Conservation (phyloP, 2,113 vertebrate species). For the Aptenodytes forsteri region DNA sequence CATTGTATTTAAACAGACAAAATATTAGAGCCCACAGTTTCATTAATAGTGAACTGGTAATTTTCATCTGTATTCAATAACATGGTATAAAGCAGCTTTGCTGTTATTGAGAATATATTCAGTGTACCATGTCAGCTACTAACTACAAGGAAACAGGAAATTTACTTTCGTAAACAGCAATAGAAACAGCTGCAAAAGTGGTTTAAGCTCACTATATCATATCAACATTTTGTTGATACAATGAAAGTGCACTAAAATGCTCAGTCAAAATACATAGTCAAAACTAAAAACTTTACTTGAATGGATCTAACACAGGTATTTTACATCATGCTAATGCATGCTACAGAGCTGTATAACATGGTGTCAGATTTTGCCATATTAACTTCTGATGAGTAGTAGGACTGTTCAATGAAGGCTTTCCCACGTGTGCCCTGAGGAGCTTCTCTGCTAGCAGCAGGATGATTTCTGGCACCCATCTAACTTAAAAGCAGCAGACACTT, state of each 20-base stretch:
- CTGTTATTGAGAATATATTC: background rate
- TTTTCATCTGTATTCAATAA: background rate
- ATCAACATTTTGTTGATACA: background rate
- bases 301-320: background rate
- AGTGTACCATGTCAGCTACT: background rate
- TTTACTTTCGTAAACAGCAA: background rate
- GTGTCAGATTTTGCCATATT: background rate
- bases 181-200: background rate
- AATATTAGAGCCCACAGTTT: background rate
- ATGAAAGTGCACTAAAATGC: background rate
- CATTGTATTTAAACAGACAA: background rate
- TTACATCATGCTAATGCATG: background rate
- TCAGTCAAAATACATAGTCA: background rate
- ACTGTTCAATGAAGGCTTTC: background rate
- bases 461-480: background rate
- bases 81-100: background rate
- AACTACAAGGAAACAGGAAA: background rate
- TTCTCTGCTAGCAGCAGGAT: too few species aligned
- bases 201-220: background rate
- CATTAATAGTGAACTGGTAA: background rate
- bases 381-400: background rate
- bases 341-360: background rate
- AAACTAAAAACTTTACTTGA: background rate
- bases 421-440: too few species aligned
- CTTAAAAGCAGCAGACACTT: background rate